These are phyloP conservation scores for Catocala sponsa DNA, from an alignment of 2,888 invertebrate genomes.

Conservation along the genomic window DNA sequence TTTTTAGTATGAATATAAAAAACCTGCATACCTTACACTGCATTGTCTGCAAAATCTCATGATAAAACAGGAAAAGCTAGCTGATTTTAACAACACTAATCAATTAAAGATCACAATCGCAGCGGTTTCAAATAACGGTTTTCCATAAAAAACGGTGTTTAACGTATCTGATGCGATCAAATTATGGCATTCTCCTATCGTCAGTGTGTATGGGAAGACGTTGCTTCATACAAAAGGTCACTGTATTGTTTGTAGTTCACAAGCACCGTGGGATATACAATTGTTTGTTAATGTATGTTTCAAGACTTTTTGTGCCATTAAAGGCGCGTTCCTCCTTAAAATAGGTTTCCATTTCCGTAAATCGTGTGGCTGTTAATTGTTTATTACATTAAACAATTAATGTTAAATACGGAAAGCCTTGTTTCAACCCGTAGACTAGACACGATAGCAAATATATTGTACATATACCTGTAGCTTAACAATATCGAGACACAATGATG, in stretches of 20 bases:
- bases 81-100: background rate
- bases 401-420: too few relatives aligned
- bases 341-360: conserved; percentile 4
- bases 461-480: too few relatives aligned
- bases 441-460: too few relatives aligned
- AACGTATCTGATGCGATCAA: conserved; percentile 33
- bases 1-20: too few relatives aligned
- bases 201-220: conserved; percentile 27
- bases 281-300: conserved; percentile 14
- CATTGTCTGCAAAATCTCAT: too few relatives aligned
- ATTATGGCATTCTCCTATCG: conserved; percentile 17
- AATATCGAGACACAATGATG: too few relatives aligned
- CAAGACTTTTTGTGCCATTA: conserved; percentile 1
- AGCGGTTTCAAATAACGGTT: conserved; percentile 11
- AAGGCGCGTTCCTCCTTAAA: background rate
- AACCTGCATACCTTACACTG: too few relatives aligned
- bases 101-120: conserved; percentile 1
- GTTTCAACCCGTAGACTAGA: too few relatives aligned
- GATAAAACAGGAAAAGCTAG: too few relatives aligned
- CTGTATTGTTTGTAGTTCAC: conserved; percentile 13
- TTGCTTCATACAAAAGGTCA: conserved; percentile 44
- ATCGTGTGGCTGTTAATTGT: too few relatives aligned
- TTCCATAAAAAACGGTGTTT: conserved; percentile 7
- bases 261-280: conserved; percentile 9
- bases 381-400: too few relatives aligned